phyloP scores from a whole-genome alignment of 2,888 invertebrate species.

The Sarcophaga carnaria region DNA sequence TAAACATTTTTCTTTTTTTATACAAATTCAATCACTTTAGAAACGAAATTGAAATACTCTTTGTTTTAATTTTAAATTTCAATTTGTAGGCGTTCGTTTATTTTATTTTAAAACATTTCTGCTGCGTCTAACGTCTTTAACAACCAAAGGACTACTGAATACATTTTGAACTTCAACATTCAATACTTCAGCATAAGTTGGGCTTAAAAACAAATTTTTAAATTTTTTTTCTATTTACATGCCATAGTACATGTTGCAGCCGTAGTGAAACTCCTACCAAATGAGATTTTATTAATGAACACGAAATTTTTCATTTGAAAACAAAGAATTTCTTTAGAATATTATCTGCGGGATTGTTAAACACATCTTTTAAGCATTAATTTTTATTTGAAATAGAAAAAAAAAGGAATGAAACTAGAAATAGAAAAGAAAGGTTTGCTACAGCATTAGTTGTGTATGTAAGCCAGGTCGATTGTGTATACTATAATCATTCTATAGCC shows the following conservation, averaged over 20 bases:
- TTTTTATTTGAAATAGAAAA: constrained; percentile 18
- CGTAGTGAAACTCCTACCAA: constrained; percentile 13
- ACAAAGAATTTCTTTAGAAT: constrained; percentile 56
- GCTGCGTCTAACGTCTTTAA: constrained; percentile 23
- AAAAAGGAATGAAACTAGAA: not conserved
- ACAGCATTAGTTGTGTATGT: constrained; percentile 20
- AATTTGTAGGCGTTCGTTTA: not conserved
- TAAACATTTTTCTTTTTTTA: constrained; percentile 38
- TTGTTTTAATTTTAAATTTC: not conserved
- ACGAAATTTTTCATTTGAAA: constrained; percentile 34
- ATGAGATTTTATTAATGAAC: constrained; percentile 43
- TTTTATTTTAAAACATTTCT: constrained; percentile 23
- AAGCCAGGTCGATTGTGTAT: constrained; percentile 43
- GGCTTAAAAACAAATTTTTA: constrained; percentile 38
- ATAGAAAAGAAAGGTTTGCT: not conserved
- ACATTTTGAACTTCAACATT: constrained; percentile 26
- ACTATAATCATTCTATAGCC: constrained; percentile 1
- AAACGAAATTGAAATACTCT: too few relatives aligned
- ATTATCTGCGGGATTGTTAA: constrained; percentile 44
- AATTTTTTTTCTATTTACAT: constrained; percentile 27
- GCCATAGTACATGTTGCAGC: not conserved
- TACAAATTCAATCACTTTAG: too few relatives aligned
- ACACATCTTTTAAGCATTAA: constrained; percentile 57
- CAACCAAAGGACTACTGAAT: constrained; percentile 60
- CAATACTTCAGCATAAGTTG: constrained; percentile 20